Evolutionary conservation across 2,888 invertebrate genomes (phyloP).

Genomic region (Pristionchus arcanus): DNA sequence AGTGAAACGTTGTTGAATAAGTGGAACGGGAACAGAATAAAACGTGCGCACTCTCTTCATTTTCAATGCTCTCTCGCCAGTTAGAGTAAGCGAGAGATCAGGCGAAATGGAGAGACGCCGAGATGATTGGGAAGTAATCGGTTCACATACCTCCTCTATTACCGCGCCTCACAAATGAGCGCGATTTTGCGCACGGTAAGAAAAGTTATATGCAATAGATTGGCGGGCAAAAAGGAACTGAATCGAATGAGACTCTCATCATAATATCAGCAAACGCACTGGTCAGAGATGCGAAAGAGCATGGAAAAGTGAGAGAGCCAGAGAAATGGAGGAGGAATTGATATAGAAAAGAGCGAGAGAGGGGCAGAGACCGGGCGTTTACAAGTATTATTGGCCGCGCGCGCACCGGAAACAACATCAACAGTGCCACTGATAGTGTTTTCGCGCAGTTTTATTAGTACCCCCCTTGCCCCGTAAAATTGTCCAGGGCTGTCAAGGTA

Average conservation of each 20-base stretch:
- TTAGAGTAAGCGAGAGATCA: background rate
- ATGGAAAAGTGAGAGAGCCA: background rate
- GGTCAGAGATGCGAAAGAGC: background rate
- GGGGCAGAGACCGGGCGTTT: background rate
- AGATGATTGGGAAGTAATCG: background rate
- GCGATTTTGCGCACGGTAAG: background rate
- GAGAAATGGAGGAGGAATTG: background rate
- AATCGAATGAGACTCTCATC: background rate
- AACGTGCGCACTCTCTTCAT: background rate
- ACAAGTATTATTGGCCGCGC: background rate
- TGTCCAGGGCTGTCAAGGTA: too few relatives aligned
- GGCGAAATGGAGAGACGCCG: background rate
- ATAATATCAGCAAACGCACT: background rate
- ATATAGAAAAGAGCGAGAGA: slow-evolving; percentile 31
- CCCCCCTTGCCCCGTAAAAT: background rate
- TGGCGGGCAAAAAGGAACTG: background rate
- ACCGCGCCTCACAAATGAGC: slow-evolving; percentile 19
- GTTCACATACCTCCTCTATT: background rate
- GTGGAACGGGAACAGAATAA: background rate
- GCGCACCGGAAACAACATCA: slow-evolving; percentile 34
- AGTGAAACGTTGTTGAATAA: background rate
- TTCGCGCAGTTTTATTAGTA: background rate
- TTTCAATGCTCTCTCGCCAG: background rate
- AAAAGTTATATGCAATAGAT: slow-evolving; percentile 17
- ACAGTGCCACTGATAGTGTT: background rate